Base-by-base conservation (phyloP, 2,797 vertebrate species). In the Arrhamphus sclerolepis region DNA sequence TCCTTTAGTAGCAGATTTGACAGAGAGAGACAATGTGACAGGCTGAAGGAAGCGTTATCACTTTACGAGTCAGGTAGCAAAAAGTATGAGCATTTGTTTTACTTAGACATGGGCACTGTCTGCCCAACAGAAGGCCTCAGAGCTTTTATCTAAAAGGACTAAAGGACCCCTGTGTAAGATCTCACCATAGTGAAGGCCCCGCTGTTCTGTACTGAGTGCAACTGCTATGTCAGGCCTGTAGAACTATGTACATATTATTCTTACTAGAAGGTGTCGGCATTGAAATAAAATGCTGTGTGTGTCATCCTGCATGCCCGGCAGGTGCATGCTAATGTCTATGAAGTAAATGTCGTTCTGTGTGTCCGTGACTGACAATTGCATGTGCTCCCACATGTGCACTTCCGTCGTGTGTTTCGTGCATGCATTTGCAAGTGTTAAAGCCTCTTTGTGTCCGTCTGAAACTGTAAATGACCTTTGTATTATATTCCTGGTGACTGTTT, bases 391-490 rank as follows among this genome's bases (percentile, higher is more conserved):
- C 5, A 34, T 34, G 31, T 34, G 4, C 31, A 31, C 1, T 34
- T 34, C 31, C 13, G 10, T 34, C 31, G 5, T 61, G 20, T 54
- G 46, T 34, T 34, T 34, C 13, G 31, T 56, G 55, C 60, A 48
- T 61, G 66, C 46, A 39, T 73, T 43, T 70, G 24, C 39, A 59
- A 62, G 60, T 75, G 64, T 82, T 49, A 40, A 52, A 57, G 42
- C 68, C 18, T 62, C 51, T 50, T 52, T 54, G 48, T 77, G 41
- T 67, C 26, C 9, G 59, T 81, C 46, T 43, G 40, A 81, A 81
- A 81, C 75, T 87, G 87, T 88, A 86, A 83, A 85, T 87, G 75
- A 79, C 81, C 69, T 83, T 74, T 89, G 87, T 91, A 82, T 84
- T 53, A 82, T 82, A 81, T 64, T 75, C 46, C 59, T 29, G 60